Evolutionary conservation across 1,140 invertebrate species (phyloP), one percentile per base, ranked within the genome.

Genomic region (Copidosoma floridanum): DNA sequence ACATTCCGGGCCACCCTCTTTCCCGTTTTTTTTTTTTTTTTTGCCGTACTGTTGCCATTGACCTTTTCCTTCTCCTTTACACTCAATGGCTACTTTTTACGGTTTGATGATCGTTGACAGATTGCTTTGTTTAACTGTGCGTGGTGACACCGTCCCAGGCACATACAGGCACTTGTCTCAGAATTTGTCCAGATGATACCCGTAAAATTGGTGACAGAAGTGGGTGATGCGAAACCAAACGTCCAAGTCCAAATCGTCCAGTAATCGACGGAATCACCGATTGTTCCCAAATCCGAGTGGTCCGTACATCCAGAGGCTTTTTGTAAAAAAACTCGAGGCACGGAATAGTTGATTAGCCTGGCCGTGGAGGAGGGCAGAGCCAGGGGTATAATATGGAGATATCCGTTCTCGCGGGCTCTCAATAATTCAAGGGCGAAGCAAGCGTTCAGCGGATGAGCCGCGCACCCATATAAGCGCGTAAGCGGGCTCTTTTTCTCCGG

Each of bases 391-490:
- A n/a, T n/a, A n/a, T n/a, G n/a, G 21, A 18, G n/a, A 38, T 41
- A 64, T 67, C 57, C 67, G 63, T 50, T 21, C 38, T 57, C 50
- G 27, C 20, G 57, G 63, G 66, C 61, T 61, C 23, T 71, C 68
- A 71, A 71, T 71, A 71, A 71, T 71, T 71, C 69, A 71, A 57
- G 29, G 57, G 60, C 58, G 63, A 65, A 64, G 63, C 63, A 60
- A 58, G 53, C 62, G 58, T 58, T 27, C n/a, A n/a, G 56, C 51
- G 68, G 67, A 69, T 64, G 65, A 67, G 60, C 56, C 65, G 64
- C 56, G 67, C 66, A 69, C 68, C 68, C 67, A 68, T n/a, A n/a
- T 71, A 71, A 68, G 66, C n/a, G 60, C 43, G 53, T 70, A n/a
- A n/a, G n/a, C n/a, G n/a, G n/a, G n/a, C n/a, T n/a, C n/a, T n/a